A percentile compares a stretch with the other conserved stretches of the same genome.
phyloP scores from a whole-genome alignment of 2,113 vertebrate species.

The Zosterops japonicus region DNA sequence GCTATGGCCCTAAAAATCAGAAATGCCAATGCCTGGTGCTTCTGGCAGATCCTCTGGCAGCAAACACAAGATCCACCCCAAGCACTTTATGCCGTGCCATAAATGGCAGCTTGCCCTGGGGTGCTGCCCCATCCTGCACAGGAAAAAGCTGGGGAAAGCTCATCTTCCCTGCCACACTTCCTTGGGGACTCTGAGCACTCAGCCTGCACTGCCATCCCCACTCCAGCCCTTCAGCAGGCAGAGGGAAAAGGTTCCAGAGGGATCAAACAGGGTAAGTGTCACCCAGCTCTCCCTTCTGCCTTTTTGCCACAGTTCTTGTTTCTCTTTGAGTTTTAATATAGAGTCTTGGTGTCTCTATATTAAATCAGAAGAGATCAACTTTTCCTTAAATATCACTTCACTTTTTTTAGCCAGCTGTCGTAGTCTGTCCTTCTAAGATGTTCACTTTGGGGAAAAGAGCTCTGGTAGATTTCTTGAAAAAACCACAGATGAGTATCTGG shows the following conservation, averaged over 20 bases:
- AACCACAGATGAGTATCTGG: background rate
- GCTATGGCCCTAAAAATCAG: background rate
- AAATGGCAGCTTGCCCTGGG: background rate
- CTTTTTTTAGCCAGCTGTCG: background rate
- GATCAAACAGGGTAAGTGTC: background rate
- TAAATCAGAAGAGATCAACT: background rate
- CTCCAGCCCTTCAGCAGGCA: background rate
- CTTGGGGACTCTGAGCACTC: background rate
- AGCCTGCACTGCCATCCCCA: background rate
- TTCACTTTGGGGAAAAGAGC: background rate
- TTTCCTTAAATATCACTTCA: background rate
- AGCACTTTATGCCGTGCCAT: background rate
- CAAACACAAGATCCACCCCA: background rate
- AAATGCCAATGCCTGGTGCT: background rate
- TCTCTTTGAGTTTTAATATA: background rate
- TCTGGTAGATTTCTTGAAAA: background rate
- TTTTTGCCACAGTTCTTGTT: background rate
- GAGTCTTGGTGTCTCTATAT: background rate
- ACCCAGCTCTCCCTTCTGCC: background rate
- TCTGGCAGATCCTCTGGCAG: background rate
- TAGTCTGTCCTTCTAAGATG: background rate
- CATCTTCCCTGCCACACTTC: slow-evolving; percentile 3
- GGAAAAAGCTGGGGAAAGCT: background rate
- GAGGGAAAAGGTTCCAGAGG: background rate
- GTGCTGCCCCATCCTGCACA: background rate